Evolutionary conservation across 1,140 invertebrate genomes (phyloP), one percentile per base, ranked within the genome.

Genomic region (Penaeus indicus): DNA sequence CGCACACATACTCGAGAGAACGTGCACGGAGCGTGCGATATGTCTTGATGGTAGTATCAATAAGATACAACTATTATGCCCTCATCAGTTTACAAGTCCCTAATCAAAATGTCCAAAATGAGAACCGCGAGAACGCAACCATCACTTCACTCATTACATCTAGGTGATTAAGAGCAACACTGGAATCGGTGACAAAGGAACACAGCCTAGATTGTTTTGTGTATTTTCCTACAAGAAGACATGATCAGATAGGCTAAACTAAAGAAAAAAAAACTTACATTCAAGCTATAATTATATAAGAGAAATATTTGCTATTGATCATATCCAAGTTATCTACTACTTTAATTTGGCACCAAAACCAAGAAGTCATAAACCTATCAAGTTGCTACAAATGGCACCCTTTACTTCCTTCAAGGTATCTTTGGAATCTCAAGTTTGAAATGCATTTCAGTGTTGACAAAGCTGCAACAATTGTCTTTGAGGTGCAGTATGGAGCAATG

Each of bases 311-410:
- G 60, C 85, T 87, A 87, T 60, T 87, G 78, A 81, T 87, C 79
- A 67, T 82, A 87, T 82, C 63, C 85, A 81, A 79, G 67, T 85
- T 83, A 69, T 81, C 82, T 87, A 87, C 85, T 87, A 87, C 32
- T 82, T 82, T 87, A 87, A 87, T 87, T 87, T 87, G 85, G 85
- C 85, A 87, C 85, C 85, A 87, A 61, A 78, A 87, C 78, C 85
- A 87, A 87, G 85, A 86, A 80, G 85, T 87, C 78, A 72, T 69
- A 67, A 69, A 80, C 85, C 85, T 87, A 87, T 21, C 72, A n/a
- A 87, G 85, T 86, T 67, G 85, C 78, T 81, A 67, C 62, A 81
- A 69, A 87, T 87, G 85, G 85, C 85, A 87, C 85, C 78, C 78
- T 54, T 81, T 80, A 81, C 77, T 72, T 81, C 85, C 85, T 87